Base-by-base conservation (phyloP, 2,888 invertebrate genomes). In the Drymonia ruficornis region DNA sequence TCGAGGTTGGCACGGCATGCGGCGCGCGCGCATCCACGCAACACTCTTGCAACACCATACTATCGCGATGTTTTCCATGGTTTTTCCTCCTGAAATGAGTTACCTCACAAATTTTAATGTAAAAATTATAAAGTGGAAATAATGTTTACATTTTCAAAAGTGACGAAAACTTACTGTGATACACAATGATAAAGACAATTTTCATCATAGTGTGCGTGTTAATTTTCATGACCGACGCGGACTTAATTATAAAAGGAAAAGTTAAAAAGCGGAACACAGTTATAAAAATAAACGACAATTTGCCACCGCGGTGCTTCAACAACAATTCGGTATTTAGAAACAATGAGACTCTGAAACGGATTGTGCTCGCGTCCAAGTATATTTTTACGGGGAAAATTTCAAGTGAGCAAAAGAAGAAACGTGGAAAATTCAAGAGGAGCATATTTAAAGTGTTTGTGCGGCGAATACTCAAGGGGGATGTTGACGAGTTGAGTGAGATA, bases 341-440 rank as follows among this genome's bases (percentile, higher is more conserved):
- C 81, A 85, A 86, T 80, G 84, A 84, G 65, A 81, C 85, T 61
- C 78, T 91, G 67, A 82, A 78, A 71, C 83, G 81, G 65, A 79
- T 89, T 68, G 89, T 91, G 70, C 72, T 78, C 56, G 76, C 83
- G 53, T 91, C 93, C 28, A 87, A 88, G 73, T 91, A 86, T 70
- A 90, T 93, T 81, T 92, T 93, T 70, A 92, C 92, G 23, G 93
- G 92, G 50, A 93, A 93, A 89, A 90, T 93, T 72, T 87, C 89
- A 46, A 83, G 83, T 68, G 84, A 86, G 56, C 80, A 80, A 61
- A 84, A 79, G 67, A 78, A 81, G 53, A 86, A 78, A 60, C 79
- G 82, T 53, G 83, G 83, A 56, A 84, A 83, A 73, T 76, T 70
- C 55, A 86, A 78, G 67, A 79, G 74, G 56, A 85, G 81, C 72